A percentile compares a stretch with the other conserved stretches of the same genome.
Evolutionary conservation across 2,797 vertebrate genomes (phyloP).

Genomic region (Sandelia bainsii): DNA sequence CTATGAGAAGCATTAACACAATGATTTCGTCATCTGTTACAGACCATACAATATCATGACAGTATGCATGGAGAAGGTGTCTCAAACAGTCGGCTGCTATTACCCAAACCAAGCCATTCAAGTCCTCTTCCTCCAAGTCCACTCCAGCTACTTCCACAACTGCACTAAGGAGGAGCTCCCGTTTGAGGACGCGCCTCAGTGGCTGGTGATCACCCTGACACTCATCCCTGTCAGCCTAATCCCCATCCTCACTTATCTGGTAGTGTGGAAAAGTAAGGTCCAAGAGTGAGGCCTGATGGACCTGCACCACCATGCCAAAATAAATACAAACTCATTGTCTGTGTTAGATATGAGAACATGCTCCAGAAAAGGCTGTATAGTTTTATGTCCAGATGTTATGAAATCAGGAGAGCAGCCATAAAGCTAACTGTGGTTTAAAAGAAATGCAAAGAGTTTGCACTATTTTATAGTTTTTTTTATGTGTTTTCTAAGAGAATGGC

Average conservation of each 20-base stretch:
- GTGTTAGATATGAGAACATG: not conserved
- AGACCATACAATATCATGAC: constrained; percentile 70
- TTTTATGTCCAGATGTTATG: too few species aligned
- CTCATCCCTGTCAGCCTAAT: constrained; percentile 78
- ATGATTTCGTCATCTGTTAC: not conserved
- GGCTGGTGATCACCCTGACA: constrained; percentile 73
- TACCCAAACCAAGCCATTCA: constrained; percentile 76
- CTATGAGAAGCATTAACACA: too few species aligned
- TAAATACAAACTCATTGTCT: too few species aligned
- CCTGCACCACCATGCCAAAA: not conserved
- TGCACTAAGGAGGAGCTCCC: constrained; percentile 51
- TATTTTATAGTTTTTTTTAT: too few species aligned
- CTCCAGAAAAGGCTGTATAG: not conserved
- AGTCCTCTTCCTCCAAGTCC: constrained; percentile 71
- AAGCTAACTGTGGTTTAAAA: too few species aligned
- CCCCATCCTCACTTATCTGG: constrained; percentile 75
- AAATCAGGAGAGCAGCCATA: too few species aligned
- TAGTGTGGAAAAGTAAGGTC: constrained; percentile 71
- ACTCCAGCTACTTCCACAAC: constrained; percentile 71
- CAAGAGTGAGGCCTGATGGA: constrained; percentile 31
- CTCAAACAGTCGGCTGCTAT: accelerated
- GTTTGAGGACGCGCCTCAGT: constrained; percentile 60
- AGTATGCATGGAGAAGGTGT: not conserved
- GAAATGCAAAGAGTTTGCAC: too few species aligned
- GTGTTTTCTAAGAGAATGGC: too few species aligned